Percentiles rank a stretch among this genome's conserved stretches.
phyloP scores from a whole-genome alignment of 2,113 vertebrate genomes.

The Sorex araneus region DNA sequence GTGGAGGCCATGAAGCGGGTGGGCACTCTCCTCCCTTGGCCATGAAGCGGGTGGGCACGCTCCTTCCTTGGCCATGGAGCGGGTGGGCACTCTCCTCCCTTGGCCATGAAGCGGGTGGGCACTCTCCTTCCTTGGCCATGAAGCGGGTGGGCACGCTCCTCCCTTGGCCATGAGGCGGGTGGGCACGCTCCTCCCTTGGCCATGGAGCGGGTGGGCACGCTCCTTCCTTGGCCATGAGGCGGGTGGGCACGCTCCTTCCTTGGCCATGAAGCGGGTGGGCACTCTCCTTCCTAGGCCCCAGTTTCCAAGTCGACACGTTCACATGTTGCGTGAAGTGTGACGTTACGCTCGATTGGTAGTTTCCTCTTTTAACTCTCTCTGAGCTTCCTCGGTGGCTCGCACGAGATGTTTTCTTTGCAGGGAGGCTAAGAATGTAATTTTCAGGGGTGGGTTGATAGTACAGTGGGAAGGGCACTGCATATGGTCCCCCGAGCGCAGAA shows the following conservation, averaged over 20 bases:
- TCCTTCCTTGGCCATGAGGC: slow-evolving; percentile 99
- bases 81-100: slow-evolving; percentile 37
- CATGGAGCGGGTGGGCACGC: slow-evolving; percentile 99
- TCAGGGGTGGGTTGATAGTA: background rate
- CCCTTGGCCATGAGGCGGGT: slow-evolving; percentile 97
- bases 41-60: no score
- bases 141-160: slow-evolving; percentile 41
- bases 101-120: no score
- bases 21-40: slow-evolving; percentile 27
- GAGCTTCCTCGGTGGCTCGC: slow-evolving; percentile 43
- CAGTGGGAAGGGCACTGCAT: no score
- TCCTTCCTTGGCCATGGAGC: background rate
- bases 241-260: no score
- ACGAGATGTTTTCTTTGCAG: background rate
- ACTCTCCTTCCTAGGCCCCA: background rate
- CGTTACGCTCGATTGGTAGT: background rate
- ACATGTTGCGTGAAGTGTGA: background rate
- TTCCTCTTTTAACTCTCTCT: slow-evolving; percentile 9
- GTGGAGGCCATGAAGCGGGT: slow-evolving; percentile 99
- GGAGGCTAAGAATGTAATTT: slow-evolving; percentile 50
- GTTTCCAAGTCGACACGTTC: slow-evolving; percentile 25
- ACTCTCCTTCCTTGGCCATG: slow-evolving; percentile 10
- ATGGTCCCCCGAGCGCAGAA: no score
- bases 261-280: slow-evolving; percentile 97
- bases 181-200: no score